Base-by-base conservation (phyloP, 37 sponge, comb jelly and placozoan genomes). In the Theonella swinhoei region DNA sequence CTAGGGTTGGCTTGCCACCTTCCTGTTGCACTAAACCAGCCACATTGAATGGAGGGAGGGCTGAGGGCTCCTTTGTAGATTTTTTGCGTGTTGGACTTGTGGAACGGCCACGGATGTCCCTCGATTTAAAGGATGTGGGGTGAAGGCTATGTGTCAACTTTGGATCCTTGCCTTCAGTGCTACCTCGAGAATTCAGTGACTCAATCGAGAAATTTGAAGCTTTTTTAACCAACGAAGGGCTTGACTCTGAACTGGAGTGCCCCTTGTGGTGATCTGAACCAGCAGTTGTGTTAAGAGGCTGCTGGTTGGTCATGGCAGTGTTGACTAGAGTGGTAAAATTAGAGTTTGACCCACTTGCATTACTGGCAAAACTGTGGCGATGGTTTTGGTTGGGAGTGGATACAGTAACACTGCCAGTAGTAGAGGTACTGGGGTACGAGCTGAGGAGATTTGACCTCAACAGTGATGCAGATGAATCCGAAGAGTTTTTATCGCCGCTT, bases 351-450 rank as follows among this genome's bases (percentile, higher is more conserved):
- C 25, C 26, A 17, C 41, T 41, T 19, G 24, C 41, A 58, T 47
- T 69, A 1, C 61, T 75, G 31, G 76, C 88, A 24, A 70, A 58
- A 62, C 82, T 87, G 70, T 87, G 88, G 29, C 88, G 33, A 66
- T 87, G 88, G 62, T 87, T 59, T 61, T 87, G 88, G 3, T 54
- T 75, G 1, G 82, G 70, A 5, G 69, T 33, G 41, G 24, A 64
- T 62, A 81, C 82, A 29, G 70, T 58, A 0, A 35, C 25, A 0
- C 72, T 59, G 33, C 29, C 32, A 20, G 71, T 41, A 26, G 74
- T 33, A 54, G 36, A 22, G 0, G 76, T 41, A 32, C 72, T 75
- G 26, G 67, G 80, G 70, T 81, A 80, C 0, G 88, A 75, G 40
- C 69, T 42, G 76, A 87, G 24, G 22, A 87, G 41, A 9, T 41